These are phyloP conservation scores for Trichonephila inaurata DNA, from an alignment of 1,140 invertebrate genomes.

Conservation along the genomic window DNA sequence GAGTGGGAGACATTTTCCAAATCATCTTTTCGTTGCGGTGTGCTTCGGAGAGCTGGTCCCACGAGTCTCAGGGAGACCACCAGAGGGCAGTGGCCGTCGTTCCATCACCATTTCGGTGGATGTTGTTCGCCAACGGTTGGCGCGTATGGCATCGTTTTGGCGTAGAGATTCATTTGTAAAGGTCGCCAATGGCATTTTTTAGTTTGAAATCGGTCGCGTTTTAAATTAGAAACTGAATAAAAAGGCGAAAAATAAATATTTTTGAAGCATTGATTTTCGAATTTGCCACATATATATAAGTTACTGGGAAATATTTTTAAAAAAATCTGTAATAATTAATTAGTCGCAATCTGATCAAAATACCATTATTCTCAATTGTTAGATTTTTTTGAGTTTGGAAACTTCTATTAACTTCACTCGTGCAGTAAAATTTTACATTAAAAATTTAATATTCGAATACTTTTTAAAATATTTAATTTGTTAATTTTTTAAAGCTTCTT, in stretches of 20 bases:
- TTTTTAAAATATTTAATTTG: no score
- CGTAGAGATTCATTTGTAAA: neutral
- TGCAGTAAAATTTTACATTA: no score
- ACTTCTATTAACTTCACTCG: no score
- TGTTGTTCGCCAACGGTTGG: conserved; percentile 21
- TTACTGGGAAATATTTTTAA: no score
- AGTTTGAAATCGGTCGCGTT: neutral
- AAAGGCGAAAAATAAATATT: neutral
- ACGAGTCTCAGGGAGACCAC: conserved; percentile 49
- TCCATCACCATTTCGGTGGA: conserved; percentile 60
- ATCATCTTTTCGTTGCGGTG: conserved; percentile 65
- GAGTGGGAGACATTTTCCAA: conserved; percentile 61
- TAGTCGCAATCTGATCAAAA: no score
- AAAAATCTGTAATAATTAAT: no score
- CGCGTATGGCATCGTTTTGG: neutral
- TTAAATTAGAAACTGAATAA: neutral
- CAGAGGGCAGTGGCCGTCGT: conserved; percentile 70
- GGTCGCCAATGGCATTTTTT: neutral
- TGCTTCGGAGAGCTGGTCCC: conserved; percentile 42
- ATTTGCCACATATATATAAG: no score
- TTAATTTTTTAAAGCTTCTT: no score
- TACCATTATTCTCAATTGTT: no score
- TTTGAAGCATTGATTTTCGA: no score
- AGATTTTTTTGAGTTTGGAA: no score
- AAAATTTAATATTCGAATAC: no score